Conservation (phyloP, 2,113 vertebrate genomes). For the Oreochromis tanganicae region DNA sequence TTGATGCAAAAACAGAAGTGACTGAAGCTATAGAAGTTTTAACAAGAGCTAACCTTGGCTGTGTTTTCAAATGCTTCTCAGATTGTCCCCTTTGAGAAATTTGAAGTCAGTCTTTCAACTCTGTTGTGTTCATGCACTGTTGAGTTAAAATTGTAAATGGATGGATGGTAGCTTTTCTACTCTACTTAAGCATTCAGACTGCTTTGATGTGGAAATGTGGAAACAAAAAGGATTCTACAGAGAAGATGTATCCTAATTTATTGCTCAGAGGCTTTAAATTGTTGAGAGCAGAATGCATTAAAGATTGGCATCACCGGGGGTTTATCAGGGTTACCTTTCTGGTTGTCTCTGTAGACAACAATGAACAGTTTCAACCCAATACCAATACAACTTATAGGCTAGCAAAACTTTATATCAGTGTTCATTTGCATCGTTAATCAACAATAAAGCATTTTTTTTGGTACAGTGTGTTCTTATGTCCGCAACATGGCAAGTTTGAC, state of each 20-base stretch:
- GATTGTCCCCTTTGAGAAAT: neutral
- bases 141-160: neutral
- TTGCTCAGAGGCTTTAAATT: neutral
- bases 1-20: neutral
- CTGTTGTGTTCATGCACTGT: neutral
- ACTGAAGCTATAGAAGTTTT: neutral
- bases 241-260: neutral
- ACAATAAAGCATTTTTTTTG: neutral
- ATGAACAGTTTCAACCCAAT: neutral
- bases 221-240: neutral
- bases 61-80: neutral
- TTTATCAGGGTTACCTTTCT: neutral
- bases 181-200: neutral
- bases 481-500: rapidly evolving
- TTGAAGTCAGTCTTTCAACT: neutral
- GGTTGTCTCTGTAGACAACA: neutral
- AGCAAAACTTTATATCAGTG: neutral
- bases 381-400: neutral
- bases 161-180: neutral
- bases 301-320: neutral
- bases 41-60: neutral
- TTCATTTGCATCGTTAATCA: neutral
- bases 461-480: neutral
- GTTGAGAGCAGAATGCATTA: neutral
- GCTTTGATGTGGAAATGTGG: neutral